Evolutionary conservation across 1,140 invertebrate genomes (phyloP), one percentile per base, ranked within the genome.

Genomic region (Forficula auricularia): DNA sequence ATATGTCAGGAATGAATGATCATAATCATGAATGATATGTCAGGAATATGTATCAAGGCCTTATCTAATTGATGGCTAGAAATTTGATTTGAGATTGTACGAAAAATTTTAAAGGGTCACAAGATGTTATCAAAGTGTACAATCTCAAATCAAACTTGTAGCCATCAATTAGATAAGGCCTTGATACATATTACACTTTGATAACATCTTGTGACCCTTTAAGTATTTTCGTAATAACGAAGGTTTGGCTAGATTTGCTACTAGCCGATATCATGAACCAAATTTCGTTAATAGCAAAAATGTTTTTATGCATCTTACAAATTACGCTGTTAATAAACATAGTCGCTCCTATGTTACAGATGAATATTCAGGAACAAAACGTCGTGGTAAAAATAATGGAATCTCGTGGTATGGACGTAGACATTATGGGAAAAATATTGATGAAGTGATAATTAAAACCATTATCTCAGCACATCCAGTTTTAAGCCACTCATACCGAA

Each of bases 91-190:
- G 20, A 71, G 94, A 42, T 71, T 98, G n/a, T 14, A 98, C 72
- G 56, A 91, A 97, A 50, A 97, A 78, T 43, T 88, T 69, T 9
- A 89, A 64, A 8, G 94, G 94, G 65, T 96, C 85, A 57, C 90
- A 87, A 0, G 84, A 92, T 0, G 92, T 94, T 37, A 98, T 82
- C 10, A 95, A 67, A 0, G 86, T 82, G 60, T 98, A 98, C 12
- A 98, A 71, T 42, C 94, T 71, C 20, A 98, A 70, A 63, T 98
- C 94, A 65, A 98, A 98, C 65, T 98, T 98, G 56, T 84, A 94
- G 13, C 87, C 88, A 66, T 98, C 89, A 22, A 97, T 85, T 3
- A 95, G 67, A 52, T 86, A 88, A 0, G 82, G 82, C 10, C 66
- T 72, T 35, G 67, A 57, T 31, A 84, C 60, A 52, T 83, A 84